Conservation (phyloP, 2,113 vertebrate genomes). For the Ceyx cyanopectus region DNA sequence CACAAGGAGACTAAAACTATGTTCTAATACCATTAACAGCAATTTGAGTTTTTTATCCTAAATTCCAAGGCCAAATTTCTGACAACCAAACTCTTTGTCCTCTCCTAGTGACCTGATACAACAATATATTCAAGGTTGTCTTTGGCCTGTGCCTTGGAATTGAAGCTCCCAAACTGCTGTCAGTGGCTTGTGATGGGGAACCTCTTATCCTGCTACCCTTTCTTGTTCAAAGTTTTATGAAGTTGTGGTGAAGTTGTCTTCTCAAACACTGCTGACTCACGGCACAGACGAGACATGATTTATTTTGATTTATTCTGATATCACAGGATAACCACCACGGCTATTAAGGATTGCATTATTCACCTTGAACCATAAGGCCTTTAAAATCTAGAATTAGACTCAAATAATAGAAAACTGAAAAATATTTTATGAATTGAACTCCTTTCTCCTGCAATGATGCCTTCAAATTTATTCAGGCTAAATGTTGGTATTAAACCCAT, state of each 20-base stretch:
- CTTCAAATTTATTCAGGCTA: neutral
- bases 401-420: neutral
- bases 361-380: neutral
- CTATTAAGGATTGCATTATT: neutral
- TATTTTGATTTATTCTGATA: neutral
- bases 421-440: neutral
- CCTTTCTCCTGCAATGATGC: neutral
- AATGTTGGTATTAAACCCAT: neutral
- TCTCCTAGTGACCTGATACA: neutral
- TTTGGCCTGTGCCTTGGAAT: neutral
- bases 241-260: neutral
- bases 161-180: neutral
- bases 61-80: neutral
- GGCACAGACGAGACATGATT: neutral
- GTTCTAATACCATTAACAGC: neutral
- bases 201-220: neutral
- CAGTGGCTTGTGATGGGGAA: neutral
- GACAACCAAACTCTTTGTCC: neutral
- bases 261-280: neutral
- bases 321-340: neutral
- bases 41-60: neutral
- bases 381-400: neutral
- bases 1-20: neutral
- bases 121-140: neutral
- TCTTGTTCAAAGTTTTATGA: neutral